A percentile compares a stretch with the other conserved stretches of the same genome.
These are phyloP conservation scores for Dryas iulia DNA, from an alignment of 1,140 invertebrate genomes.

Conservation along the genomic window DNA sequence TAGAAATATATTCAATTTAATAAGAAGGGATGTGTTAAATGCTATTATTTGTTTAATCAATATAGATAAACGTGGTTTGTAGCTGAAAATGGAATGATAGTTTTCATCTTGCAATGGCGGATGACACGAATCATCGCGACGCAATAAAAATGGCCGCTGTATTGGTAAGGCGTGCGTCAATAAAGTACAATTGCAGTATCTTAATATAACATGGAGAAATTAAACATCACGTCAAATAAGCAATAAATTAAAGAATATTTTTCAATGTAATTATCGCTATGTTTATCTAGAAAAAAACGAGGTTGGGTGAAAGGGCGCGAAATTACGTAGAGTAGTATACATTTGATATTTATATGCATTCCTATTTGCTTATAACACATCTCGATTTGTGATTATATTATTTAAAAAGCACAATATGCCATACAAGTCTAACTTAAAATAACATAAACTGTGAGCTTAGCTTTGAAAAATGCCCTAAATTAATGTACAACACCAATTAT, in stretches of 20 bases:
- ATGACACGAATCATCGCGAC: slow-evolving; percentile 79
- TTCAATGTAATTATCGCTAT: not conserved
- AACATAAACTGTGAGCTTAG: not conserved
- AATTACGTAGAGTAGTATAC: slow-evolving; percentile 58
- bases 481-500: slow-evolving; percentile 11
- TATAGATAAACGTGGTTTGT: slow-evolving; percentile 48
- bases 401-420: not conserved
- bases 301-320: slow-evolving; percentile 74
- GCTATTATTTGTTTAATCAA: slow-evolving; percentile 42
- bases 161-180: slow-evolving; percentile 79
- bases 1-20: slow-evolving; percentile 46
- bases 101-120: slow-evolving; percentile 75
- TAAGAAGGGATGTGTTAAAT: slow-evolving; percentile 55
- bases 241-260: slow-evolving; percentile 15
- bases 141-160: slow-evolving; percentile 80
- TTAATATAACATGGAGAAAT: slow-evolving; percentile 17
- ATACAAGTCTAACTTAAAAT: slow-evolving; percentile 1
- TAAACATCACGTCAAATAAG: slow-evolving; percentile 1
- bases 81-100: slow-evolving; percentile 47
- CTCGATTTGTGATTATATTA: not conserved
- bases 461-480: not conserved
- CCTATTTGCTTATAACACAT: not conserved
- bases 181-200: slow-evolving; percentile 54
- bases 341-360: slow-evolving; percentile 25
- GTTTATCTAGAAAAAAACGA: slow-evolving; percentile 25